Base-by-base conservation (phyloP, 2,113 vertebrate species). In the Protomyctophum bolini region DNA sequence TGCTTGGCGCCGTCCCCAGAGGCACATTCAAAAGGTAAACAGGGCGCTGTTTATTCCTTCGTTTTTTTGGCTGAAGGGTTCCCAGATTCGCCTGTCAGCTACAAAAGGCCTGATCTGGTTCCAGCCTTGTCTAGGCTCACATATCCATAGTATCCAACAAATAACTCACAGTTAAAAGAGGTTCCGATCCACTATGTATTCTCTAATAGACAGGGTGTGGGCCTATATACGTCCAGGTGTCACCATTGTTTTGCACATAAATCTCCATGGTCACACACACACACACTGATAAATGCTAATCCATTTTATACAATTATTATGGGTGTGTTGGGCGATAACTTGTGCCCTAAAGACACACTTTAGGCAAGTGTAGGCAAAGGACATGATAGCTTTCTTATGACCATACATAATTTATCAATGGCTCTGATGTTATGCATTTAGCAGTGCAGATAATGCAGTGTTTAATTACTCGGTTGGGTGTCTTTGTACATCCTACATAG, bases 241-340 rank as follows among this genome's bases (percentile, higher is more conserved):
- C 9, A 50, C 45, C 10, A 33, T 14, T 33, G 28, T 60, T 12
- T 41, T 60, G 10, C 62, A 45, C 41, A 46, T 45, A 48, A 62
- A 49, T 50, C 15, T 4, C 62, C 14, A 50, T 33, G 12, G n/a
- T 7, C 49, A 64, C 33, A 41, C n/a, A 56, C 54, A 3, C 49
- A 64, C 33, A 41, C n/a, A 56, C 54, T 56, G 54, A 15, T 15
- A 41, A 41, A 41, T 41, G 33, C 46, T 68, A 70, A 82, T 82
- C 78, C 79, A 47, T 75, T 81, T 82, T 68, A 71, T 81, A 63
- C 3, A 50, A 72, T 74, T 80, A 70, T 64, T 56, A 66, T 6
- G 9, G 72, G 66, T 1, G 15, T 59, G 77, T 85, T 81, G 73
- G 46, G 63, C 77, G 87, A 84, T 7, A 28, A 21, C 10, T 68